Evolutionary conservation across 30 jellyfish, hydroid and myxozoan genomes (phyloP), one percentile per base, ranked within the genome.

Genomic region (Sanderia malayensis): DNA sequence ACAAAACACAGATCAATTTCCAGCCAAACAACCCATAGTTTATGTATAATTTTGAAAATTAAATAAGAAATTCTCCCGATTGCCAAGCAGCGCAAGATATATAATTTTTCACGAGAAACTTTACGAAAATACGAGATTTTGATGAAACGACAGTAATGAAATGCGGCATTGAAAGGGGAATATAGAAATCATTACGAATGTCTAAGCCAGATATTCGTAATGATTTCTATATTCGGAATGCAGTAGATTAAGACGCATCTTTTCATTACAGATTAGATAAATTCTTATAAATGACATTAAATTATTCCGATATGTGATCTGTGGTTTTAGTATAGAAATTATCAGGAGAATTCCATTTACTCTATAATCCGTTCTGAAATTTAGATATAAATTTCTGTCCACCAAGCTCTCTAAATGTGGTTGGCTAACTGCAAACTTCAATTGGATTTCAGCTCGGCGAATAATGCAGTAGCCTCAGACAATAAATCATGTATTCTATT

Each of bases 261-360:
- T 49, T 49, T 49, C 64, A 49, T 49, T 49, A 37, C 13, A 49
- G 64, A 49, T 49, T 4, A 49, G 64, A 19, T 19, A 49, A 49
- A 49, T 49, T 4, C 64, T 49, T 24, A 4, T 49, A 49, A 49
- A 49, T 19, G 64, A 49, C 3, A 49, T 49, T 49, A 9, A 49
- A 49, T 49, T 49, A 49, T 49, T 49, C 27, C 64, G 64, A 49
- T 49, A 49, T 49, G 6, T 4, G 64, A 49, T 49, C 64, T 49
- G 64, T 49, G 64, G 64, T 49, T 49, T 49, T 18, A 37, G 52
- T 13, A 37, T 37, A 37, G 52, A 37, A 37, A 37, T 37, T 37
- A 37, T 37, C 52, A 13, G 10, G 6, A 37, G 52, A 37, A 37
- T 37, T 13, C 52, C 52, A 4, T 37, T 37, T 6, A 6, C 13